Evolutionary conservation across 2,888 invertebrate genomes (phyloP).

Genomic region (Subacronicta megacephala): DNA sequence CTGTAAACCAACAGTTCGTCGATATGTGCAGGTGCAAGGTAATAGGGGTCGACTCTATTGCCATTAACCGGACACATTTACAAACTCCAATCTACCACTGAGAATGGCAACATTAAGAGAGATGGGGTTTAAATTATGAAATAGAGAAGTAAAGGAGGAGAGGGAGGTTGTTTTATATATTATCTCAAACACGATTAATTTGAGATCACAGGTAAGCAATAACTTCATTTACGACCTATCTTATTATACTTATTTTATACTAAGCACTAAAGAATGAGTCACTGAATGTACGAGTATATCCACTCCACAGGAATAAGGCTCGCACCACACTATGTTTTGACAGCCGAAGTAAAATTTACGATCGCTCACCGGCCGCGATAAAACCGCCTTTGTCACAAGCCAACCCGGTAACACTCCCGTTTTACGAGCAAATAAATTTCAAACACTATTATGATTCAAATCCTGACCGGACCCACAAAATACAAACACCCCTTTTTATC

Average conservation of each 20-base stretch:
- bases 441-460: conserved; percentile 89
- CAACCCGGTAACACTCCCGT: conserved; percentile 81
- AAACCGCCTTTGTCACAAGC: conserved; percentile 86
- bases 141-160: too few species aligned
- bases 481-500: conserved; percentile 83
- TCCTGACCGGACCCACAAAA: conserved; percentile 81
- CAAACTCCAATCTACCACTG: too few species aligned
- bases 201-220: not conserved
- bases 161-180: too few species aligned
- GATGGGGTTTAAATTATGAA: too few species aligned
- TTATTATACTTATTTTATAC: conserved; percentile 34
- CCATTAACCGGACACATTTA: too few species aligned
- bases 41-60: too few species aligned
- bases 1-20: too few species aligned
- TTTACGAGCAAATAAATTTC: conserved; percentile 89
- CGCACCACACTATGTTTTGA: conserved; percentile 77
- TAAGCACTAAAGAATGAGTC: conserved; percentile 53
- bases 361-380: conserved; percentile 81
- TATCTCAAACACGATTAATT: not conserved
- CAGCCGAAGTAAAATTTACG: conserved; percentile 87
- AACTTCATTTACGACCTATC: conserved; percentile 11
- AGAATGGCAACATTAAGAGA: too few species aligned
- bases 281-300: conserved; percentile 49
- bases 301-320: conserved; percentile 59
- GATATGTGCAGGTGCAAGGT: too few species aligned